Percentiles rank a stretch among this genome's conserved stretches.
Conservation (phyloP, 2,113 vertebrate genomes). For the Hippoglossus stenolepis region DNA sequence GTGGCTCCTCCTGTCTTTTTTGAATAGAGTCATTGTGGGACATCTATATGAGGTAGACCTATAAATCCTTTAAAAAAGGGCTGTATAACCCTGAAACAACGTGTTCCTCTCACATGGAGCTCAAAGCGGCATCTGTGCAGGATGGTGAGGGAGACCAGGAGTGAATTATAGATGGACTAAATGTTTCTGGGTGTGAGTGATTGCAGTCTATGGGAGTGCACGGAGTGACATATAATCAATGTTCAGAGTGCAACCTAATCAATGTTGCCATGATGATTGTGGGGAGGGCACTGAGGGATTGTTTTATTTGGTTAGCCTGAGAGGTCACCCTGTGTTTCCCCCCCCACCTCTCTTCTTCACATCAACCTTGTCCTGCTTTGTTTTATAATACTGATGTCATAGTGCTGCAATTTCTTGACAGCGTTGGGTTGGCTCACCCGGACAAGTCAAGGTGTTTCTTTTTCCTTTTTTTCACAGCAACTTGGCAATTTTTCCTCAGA, state of each 20-base stretch:
- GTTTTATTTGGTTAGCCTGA: slow-evolving; percentile 40
- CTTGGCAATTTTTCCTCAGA: slow-evolving; percentile 24
- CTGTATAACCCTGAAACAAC: no score
- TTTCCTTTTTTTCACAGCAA: slow-evolving; percentile 21
- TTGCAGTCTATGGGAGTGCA: slow-evolving; percentile 35
- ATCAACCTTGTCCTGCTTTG: neutral
- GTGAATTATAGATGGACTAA: slow-evolving; percentile 37
- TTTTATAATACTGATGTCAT: slow-evolving; percentile 18
- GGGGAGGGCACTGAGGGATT: slow-evolving; percentile 18
- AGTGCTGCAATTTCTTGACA: slow-evolving; percentile 1
- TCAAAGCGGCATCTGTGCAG: neutral
- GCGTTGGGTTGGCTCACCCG: neutral
- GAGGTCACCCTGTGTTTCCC: slow-evolving; percentile 46
- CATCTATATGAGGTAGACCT: neutral
- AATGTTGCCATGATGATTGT: slow-evolving; percentile 59
- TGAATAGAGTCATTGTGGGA: no score
- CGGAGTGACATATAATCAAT: slow-evolving; percentile 59
- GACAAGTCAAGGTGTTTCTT: slow-evolving; percentile 1
- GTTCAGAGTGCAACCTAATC: slow-evolving; percentile 58
- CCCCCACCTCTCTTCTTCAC: neutral
- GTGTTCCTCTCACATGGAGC: neutral
- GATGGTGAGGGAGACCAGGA: neutral
- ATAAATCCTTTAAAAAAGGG: no score
- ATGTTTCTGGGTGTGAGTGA: slow-evolving; percentile 49
- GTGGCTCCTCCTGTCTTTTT: no score